Conservation (phyloP, 2,113 vertebrate species). For the Neopipo cinnamomea region DNA sequence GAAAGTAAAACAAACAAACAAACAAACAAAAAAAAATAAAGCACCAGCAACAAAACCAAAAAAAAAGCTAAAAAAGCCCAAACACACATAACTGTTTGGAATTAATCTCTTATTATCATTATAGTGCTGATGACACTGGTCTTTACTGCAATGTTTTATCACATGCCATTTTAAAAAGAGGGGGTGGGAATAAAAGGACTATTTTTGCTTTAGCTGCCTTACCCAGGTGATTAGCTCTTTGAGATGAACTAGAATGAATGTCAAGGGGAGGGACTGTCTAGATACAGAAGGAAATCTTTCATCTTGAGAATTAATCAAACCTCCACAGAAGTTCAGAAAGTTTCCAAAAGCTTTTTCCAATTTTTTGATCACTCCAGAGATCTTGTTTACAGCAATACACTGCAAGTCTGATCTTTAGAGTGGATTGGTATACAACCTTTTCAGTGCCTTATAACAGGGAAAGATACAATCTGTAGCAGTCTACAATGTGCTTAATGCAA, state of each 20-base stretch:
- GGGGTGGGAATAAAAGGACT: accelerated
- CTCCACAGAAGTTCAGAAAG: background rate
- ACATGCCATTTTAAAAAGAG: background rate
- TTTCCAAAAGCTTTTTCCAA: background rate
- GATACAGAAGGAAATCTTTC: background rate
- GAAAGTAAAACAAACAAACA: background rate
- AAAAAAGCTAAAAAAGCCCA: background rate
- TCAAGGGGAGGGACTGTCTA: background rate
- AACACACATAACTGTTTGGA: background rate
- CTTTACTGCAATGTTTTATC: background rate
- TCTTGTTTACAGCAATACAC: background rate
- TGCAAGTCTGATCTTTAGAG: background rate
- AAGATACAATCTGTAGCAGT: background rate
- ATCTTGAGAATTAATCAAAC: background rate
- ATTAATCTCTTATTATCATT: background rate
- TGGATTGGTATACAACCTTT: background rate
- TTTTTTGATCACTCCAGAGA: background rate
- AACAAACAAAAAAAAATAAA: background rate
- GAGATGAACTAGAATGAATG: background rate
- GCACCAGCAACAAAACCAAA: background rate
- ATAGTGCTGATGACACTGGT: background rate
- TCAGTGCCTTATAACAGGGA: background rate
- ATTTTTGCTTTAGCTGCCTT: background rate
- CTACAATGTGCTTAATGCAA: background rate
- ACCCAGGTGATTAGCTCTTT: background rate